phyloP scores from a whole-genome alignment of 2,113 vertebrate species.

The Balaenoptera acutorostrata region DNA sequence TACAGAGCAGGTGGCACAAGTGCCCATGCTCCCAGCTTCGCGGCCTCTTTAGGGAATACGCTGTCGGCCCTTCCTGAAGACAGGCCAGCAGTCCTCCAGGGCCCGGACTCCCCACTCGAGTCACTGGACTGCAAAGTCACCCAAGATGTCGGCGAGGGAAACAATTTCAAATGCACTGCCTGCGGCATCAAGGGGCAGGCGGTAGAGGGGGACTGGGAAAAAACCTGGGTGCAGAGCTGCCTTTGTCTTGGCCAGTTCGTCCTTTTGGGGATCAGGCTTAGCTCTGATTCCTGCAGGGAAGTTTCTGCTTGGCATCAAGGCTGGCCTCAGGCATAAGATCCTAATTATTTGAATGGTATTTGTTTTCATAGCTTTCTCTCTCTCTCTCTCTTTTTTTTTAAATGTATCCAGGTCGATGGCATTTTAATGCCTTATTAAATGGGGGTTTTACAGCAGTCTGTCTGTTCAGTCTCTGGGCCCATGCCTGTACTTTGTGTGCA shows the following conservation, averaged over 20 bases:
- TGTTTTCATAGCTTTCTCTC: slow-evolving; percentile 81
- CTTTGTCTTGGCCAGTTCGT: slow-evolving; percentile 68
- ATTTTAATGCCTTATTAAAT: slow-evolving; percentile 89
- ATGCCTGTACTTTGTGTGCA: slow-evolving; percentile 80
- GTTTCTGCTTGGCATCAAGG: slow-evolving; percentile 76
- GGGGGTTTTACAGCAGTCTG: slow-evolving; percentile 83
- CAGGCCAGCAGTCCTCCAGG: too few species aligned
- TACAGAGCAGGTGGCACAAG: not conserved
- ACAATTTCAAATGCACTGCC: not conserved
- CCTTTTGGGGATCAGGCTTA: slow-evolving; percentile 70
- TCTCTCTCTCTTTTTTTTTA: slow-evolving; percentile 62
- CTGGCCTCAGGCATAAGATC: slow-evolving; percentile 83
- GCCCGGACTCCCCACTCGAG: not conserved
- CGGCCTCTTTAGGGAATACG: fast-evolving
- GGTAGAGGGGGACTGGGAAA: not conserved
- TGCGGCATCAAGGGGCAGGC: not conserved
- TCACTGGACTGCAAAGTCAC: not conserved
- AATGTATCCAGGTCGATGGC: slow-evolving; percentile 84
- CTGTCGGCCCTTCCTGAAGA: not conserved
- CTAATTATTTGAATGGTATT: slow-evolving; percentile 88
- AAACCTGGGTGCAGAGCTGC: not conserved
- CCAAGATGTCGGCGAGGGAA: not conserved
- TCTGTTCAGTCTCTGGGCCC: slow-evolving; percentile 80
- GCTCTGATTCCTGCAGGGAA: slow-evolving; percentile 76
- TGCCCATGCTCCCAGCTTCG: fast-evolving